Evolutionary conservation across 1,140 invertebrate genomes (phyloP).

Genomic region (Phthorimaea operculella): DNA sequence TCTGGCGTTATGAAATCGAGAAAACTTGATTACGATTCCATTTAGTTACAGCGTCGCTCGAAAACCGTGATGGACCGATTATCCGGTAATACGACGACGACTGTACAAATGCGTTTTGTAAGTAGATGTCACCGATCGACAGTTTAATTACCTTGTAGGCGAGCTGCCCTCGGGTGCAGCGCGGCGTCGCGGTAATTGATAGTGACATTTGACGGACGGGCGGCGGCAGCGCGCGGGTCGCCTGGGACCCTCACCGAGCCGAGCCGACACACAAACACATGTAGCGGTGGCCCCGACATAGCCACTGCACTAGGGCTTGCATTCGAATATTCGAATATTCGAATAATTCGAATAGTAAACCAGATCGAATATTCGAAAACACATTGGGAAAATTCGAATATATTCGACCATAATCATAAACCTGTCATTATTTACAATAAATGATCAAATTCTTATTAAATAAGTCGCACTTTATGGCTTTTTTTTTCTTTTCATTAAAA

Average conservation of each 20-base stretch:
- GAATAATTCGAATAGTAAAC: no score
- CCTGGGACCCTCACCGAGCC: conserved; percentile 29
- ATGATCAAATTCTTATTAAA: no score
- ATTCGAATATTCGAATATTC: no score
- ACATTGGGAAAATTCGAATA: no score
- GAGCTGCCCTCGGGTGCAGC: conserved; percentile 13
- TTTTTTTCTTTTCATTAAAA: no score
- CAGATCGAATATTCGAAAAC: no score
- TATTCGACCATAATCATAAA: no score
- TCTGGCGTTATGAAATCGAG: conserved; percentile 52
- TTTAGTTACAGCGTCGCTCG: conserved; percentile 33
- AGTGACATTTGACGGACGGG: conserved; percentile 60
- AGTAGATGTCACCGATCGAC: conserved; percentile 22
- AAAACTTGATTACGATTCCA: conserved; percentile 55
- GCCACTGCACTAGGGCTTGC: no score
- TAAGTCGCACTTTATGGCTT: no score
- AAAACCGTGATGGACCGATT: no score
- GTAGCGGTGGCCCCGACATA: not conserved
- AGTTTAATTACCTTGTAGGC: conserved; percentile 40
- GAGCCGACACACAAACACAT: not conserved
- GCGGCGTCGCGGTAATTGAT: conserved; percentile 48
- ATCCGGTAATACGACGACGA: not conserved
- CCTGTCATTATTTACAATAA: no score
- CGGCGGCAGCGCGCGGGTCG: conserved; percentile 39
- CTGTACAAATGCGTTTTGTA: not conserved